Evolutionary conservation across 2,797 vertebrate genomes (phyloP).

Genomic region (Buceros bicornis): DNA sequence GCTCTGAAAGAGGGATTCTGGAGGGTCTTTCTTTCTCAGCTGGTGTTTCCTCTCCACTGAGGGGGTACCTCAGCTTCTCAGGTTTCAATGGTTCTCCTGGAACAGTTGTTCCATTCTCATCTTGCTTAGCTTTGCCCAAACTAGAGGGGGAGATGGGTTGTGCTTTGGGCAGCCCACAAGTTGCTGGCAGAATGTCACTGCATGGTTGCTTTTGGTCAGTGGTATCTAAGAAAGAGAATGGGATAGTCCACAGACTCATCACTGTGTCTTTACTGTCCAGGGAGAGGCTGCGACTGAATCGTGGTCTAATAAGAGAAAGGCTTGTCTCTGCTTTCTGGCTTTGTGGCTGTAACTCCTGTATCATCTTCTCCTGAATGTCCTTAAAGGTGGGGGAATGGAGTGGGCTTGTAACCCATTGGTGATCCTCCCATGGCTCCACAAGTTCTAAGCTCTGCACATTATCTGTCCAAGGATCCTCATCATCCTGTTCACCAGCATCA

Average conservation of each 20-base stretch:
- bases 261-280: constrained; percentile 80
- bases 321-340: constrained; percentile 49
- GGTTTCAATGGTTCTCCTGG: constrained; percentile 39
- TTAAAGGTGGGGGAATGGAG: constrained; percentile 94
- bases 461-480: constrained; percentile 85
- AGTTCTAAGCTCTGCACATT: constrained; percentile 87
- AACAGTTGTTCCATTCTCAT: constrained; percentile 42
- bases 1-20: neutral
- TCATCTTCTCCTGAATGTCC: constrained; percentile 78
- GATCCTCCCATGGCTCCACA: constrained; percentile 95
- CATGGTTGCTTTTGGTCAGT: constrained; percentile 43
- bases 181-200: constrained; percentile 6
- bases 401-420: constrained; percentile 96
- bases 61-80: neutral
- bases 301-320: constrained; percentile 74
- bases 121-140: constrained; percentile 17
- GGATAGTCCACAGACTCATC: constrained; percentile 74
- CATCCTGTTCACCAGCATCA: constrained; percentile 80
- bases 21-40: neutral
- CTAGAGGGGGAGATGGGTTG: neutral
- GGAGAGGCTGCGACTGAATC: constrained; percentile 83
- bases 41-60: neutral
- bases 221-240: constrained; percentile 60
- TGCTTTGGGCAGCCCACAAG: constrained; percentile 43
- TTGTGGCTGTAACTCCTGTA: constrained; percentile 56